Conservation (phyloP, 2,888 invertebrate species). For the Drosophila heteroneura region DNA sequence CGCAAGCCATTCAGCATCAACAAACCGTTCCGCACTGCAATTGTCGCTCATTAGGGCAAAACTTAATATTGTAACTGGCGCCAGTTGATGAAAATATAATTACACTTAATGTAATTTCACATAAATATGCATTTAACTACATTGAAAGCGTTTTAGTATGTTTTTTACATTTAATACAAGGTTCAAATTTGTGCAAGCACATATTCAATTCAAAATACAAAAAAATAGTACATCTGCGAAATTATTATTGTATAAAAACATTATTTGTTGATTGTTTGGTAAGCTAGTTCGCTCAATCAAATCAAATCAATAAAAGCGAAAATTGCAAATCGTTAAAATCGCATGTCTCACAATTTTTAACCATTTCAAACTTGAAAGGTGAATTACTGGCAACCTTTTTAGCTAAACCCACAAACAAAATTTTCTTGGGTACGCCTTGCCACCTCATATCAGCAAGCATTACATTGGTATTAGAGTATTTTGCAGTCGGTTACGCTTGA, state of each 20-base stretch:
- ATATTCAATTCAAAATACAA: background rate
- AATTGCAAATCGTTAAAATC: background rate
- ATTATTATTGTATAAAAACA: background rate
- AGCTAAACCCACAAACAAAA: background rate
- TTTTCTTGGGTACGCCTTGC: background rate
- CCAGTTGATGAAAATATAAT: conserved; percentile 43
- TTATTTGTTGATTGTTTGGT: background rate
- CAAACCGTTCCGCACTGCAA: conserved; percentile 60
- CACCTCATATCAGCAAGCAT: background rate
- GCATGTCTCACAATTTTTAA: background rate
- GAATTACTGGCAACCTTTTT: background rate
- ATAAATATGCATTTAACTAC: conserved; percentile 43
- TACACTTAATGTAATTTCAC: conserved; percentile 33
- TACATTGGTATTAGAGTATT: background rate
- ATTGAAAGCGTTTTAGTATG: conserved; percentile 37
- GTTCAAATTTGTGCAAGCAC: background rate
- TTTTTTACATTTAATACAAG: conserved; percentile 24
- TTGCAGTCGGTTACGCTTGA: background rate
- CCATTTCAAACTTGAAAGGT: background rate
- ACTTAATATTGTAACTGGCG: conserved; percentile 48
- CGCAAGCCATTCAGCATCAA: conserved; percentile 44
- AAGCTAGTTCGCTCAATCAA: background rate
- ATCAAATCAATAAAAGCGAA: background rate
- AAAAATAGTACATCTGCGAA: background rate
- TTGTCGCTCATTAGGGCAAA: conserved; percentile 52